Conservation (phyloP, 2,113 vertebrate genomes). For the Falcunculus frontatus region DNA sequence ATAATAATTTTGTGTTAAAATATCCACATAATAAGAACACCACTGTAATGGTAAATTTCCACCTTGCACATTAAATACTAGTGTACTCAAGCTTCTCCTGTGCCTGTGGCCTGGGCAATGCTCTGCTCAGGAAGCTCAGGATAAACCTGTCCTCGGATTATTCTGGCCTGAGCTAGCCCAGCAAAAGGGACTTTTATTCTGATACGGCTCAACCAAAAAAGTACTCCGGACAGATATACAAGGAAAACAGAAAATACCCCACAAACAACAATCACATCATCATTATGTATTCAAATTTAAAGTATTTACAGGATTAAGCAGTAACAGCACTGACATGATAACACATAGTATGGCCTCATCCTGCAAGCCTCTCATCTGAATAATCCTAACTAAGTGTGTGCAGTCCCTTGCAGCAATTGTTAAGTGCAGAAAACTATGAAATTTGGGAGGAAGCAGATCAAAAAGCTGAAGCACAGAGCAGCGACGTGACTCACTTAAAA, state of each 20-base stretch:
- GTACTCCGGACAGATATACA: not conserved
- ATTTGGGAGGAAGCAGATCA: not conserved
- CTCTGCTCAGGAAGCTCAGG: not conserved
- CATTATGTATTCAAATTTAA: not conserved
- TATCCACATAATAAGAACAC: constrained; percentile 32
- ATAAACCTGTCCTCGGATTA: not conserved
- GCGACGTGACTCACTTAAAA: not conserved
- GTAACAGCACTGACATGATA: not conserved
- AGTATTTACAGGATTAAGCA: not conserved
- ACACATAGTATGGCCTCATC: not conserved
- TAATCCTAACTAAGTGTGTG: not conserved
- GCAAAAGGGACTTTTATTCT: not conserved
- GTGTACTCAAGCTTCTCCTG: not conserved
- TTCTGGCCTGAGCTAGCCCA: not conserved
- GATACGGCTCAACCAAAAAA: not conserved
- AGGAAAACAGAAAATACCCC: not conserved
- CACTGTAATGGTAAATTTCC: constrained; percentile 29
- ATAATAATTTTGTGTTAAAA: constrained; percentile 65
- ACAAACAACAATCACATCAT: not conserved
- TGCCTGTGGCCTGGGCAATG: not conserved
- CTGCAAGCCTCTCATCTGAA: not conserved
- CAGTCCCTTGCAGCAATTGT: not conserved
- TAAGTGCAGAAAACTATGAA: not conserved
- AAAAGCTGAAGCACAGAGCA: not conserved
- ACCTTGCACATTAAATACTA: constrained; percentile 12